phyloP scores from a whole-genome alignment of 2,888 invertebrate species.

The Lottia scabra region DNA sequence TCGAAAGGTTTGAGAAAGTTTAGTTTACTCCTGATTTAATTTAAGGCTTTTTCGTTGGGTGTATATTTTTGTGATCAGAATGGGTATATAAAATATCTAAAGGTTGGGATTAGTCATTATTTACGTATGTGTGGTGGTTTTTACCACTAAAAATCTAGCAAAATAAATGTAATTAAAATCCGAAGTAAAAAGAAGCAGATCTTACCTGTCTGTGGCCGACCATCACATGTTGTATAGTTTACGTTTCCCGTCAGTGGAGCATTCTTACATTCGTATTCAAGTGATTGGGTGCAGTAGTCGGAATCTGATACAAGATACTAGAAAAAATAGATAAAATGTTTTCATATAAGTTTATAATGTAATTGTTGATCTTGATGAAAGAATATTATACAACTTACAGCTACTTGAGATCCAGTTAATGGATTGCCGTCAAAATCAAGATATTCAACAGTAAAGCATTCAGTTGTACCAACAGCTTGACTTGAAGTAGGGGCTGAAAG shows the following conservation, averaged over 20 bases:
- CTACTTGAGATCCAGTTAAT: conserved; percentile 24
- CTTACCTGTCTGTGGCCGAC: conserved; percentile 38
- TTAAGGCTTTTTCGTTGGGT: too few species aligned
- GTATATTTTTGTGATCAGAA: too few species aligned
- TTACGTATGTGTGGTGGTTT: too few species aligned
- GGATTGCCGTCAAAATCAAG: conserved; percentile 16
- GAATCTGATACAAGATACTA: conserved; percentile 47
- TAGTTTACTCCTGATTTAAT: too few species aligned
- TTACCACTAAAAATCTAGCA: too few species aligned
- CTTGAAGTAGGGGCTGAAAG: neutral
- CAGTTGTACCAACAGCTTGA: neutral
- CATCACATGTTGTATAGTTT: conserved; percentile 46
- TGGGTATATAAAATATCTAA: too few species aligned
- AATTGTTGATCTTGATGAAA: neutral
- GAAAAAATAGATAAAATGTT: too few species aligned
- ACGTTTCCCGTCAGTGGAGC: conserved; percentile 45
- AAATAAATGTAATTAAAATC: too few species aligned
- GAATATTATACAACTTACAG: conserved; percentile 18
- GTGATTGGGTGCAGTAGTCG: conserved; percentile 44
- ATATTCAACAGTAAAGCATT: conserved; percentile 32
- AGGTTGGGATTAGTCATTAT: too few species aligned
- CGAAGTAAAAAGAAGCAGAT: neutral
- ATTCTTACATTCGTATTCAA: conserved; percentile 41
- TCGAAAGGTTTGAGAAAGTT: too few species aligned
- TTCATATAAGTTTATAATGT: too few species aligned